Conservation (phyloP, 2,113 vertebrate species). For the Panurus biarmicus region DNA sequence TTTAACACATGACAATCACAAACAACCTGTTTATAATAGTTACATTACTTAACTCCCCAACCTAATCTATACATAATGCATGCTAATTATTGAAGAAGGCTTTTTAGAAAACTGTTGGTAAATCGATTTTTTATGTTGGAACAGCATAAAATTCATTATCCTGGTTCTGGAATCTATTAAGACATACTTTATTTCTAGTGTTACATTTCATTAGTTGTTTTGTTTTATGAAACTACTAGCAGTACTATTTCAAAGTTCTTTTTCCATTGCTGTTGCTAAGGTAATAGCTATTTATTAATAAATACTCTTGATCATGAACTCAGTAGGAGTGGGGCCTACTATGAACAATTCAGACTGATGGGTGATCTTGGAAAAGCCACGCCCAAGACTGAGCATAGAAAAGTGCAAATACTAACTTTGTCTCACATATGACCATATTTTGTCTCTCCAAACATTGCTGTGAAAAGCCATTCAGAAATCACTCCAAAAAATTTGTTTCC, state of each 20-base stretch:
- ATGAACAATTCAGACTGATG: not conserved
- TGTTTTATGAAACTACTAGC: not conserved
- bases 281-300: not conserved
- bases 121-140: not conserved
- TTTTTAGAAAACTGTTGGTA: not conserved
- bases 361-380: not conserved
- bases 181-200: not conserved
- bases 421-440: not conserved
- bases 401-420: not conserved
- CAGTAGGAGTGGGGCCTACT: not conserved
- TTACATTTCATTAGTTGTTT: not conserved
- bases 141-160: not conserved
- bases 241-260: not conserved
- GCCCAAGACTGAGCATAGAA: fast-evolving
- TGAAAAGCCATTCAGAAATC: not conserved
- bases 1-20: not conserved
- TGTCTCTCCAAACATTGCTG: not conserved
- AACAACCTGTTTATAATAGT: not conserved
- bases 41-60: not conserved
- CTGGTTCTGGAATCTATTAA: not conserved
- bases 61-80: not conserved
- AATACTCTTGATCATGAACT: not conserved
- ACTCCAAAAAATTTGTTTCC: not conserved
- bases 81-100: not conserved
- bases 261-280: not conserved